Base-by-base conservation (phyloP, 2,797 vertebrate species). In the Halcyon chelicuti region DNA sequence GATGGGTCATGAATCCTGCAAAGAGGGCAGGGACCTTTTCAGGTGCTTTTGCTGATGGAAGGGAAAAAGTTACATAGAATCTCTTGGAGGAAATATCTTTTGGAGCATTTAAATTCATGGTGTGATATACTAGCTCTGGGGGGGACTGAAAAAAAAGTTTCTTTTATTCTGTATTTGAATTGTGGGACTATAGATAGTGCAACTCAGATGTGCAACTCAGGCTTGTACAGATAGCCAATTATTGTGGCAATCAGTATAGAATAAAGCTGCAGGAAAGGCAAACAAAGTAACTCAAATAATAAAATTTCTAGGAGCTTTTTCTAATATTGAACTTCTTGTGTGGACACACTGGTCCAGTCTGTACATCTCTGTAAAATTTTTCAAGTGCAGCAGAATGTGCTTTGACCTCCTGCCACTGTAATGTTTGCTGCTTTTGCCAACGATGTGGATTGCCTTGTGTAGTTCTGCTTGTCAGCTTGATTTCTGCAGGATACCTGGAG, bases 381-480 rank as follows among this genome's bases (percentile, higher is more conserved):
- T 60, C 1, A 63, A 47, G 31, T 63, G 20, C 49, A 61, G 62
- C 35, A 72, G 65, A 61, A 17, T 28, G 65, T 51, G 11, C 57
- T 75, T 60, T 71, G 78, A 49, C 73, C 46, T 84, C 18, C 1
- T 33, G 31, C 5, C 40, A 23, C 68, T 55, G 62, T 65, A 44
- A 31, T 0, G 3, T 39, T 63, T 62, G 72, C 49, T 74, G 63
- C 19, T 39, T 65, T 57, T 58, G 83, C 71, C 81, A 66, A 28
- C 7, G 58, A 13, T 28, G 52, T n/a, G 89, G 22, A 63, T 49
- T 75, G 90, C 71, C 83, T 42, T 58, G 84, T 37, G 26, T 7
- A 19, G 49, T 44, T 85, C 74, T 89, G 77, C 94, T 78, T 72
- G 88, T 93, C 92, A 87, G 82, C 62, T 52, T 72, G 84, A 81